phyloP scores from a whole-genome alignment of 1,140 invertebrate genomes.

The Procambarus virginalis region DNA sequence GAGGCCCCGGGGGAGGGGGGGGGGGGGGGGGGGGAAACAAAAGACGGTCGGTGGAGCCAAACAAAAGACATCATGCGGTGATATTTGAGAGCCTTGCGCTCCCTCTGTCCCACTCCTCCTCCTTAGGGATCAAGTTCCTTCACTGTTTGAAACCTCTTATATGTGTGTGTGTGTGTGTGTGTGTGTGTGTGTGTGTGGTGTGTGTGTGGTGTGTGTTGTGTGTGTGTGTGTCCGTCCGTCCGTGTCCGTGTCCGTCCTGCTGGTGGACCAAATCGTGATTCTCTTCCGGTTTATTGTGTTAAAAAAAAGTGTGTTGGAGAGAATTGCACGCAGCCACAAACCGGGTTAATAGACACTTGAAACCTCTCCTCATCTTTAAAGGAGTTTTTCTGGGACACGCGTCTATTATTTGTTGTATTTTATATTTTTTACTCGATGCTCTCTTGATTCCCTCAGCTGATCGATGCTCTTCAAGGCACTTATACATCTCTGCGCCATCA shows the following conservation, averaged over 20 bases:
- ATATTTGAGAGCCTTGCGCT: not conserved
- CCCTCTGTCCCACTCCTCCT: not conserved
- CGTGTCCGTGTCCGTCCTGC: not conserved
- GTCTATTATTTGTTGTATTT: too few species aligned
- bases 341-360: not conserved
- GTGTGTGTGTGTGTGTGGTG: not conserved
- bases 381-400: not conserved
- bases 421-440: not conserved
- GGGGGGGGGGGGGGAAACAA: not conserved
- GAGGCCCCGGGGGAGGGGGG: too few species aligned
- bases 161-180: too few species aligned
- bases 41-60: not conserved
- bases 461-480: not conserved
- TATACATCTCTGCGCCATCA: not conserved
- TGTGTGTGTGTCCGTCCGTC: too few species aligned
- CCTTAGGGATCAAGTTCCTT: not conserved
- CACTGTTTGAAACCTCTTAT: not conserved
- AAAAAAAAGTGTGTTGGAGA: not conserved
- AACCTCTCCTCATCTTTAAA: not conserved
- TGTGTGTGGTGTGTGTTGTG: not conserved
- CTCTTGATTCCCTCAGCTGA: not conserved
- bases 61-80: not conserved
- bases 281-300: not conserved
- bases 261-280: not conserved
- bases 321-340: not conserved